Conservation (phyloP, 2,888 invertebrate genomes). For the Xestobium rufovillosum region DNA sequence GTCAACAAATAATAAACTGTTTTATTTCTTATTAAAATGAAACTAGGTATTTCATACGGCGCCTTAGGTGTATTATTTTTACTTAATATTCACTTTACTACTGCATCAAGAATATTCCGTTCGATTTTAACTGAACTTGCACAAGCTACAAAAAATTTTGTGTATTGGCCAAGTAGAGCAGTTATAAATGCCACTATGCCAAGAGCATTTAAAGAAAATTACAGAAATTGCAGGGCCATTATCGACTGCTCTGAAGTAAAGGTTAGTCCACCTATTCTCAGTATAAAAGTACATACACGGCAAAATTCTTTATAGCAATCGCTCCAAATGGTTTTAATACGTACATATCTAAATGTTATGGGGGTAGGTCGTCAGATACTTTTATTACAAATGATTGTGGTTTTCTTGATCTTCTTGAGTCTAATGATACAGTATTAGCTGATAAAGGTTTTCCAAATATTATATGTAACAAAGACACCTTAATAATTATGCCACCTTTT, state of each 20-base stretch:
- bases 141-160: neutral
- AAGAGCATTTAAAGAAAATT: slow-evolving; percentile 4
- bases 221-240: slow-evolving; percentile 12
- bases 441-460: slow-evolving; percentile 2
- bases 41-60: slow-evolving; percentile 1
- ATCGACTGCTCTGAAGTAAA: slow-evolving; percentile 14
- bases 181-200: slow-evolving; percentile 7
- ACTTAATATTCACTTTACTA: neutral
- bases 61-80: no score
- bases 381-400: neutral
- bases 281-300: neutral
- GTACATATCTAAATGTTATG: slow-evolving; percentile 1
- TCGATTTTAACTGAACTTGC: neutral
- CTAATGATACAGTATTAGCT: neutral
- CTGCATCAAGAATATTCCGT: neutral
- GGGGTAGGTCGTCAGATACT: neutral
- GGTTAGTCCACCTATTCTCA: neutral
- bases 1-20: neutral
- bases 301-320: neutral
- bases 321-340: neutral
- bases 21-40: neutral
- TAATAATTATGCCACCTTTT: slow-evolving; percentile 8
- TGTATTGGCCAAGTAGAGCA: slow-evolving; percentile 7
- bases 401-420: neutral
- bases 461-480: neutral